Evolutionary conservation across 2,797 vertebrate species (phyloP).

Genomic region (Crocidura indochinensis): DNA sequence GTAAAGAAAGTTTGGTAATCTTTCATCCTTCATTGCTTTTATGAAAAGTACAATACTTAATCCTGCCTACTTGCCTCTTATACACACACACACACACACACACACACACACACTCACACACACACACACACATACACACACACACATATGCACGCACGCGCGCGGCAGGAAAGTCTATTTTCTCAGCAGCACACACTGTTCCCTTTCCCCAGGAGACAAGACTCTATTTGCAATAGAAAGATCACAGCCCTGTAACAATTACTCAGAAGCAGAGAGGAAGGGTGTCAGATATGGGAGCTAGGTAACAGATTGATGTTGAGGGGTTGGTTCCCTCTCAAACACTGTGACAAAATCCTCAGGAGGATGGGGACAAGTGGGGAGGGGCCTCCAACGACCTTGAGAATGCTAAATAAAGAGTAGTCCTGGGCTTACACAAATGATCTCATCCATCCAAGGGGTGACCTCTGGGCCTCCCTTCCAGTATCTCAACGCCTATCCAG

Average conservation of each 20-base stretch:
- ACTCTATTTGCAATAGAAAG: not conserved
- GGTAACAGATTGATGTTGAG: not conserved
- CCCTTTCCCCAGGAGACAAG: not conserved
- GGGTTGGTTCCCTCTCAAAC: not conserved
- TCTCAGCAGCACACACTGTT: no score
- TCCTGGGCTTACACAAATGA: constrained; percentile 12
- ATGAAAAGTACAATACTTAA: no score
- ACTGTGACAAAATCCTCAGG: not conserved
- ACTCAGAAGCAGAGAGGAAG: not conserved
- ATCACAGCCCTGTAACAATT: not conserved
- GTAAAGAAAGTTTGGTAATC: no score
- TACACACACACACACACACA: no score
- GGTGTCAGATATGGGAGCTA: not conserved
- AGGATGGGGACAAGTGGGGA: not conserved
- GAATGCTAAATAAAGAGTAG: not conserved
- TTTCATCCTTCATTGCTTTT: no score
- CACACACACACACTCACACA: no score
- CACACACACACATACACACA: no score
- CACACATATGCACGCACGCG: no score
- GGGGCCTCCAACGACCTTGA: no score
- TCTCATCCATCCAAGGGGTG: not conserved
- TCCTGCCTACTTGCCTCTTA: no score
- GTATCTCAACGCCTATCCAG: no score
- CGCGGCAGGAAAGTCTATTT: no score
- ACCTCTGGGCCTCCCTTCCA: not conserved